Evolutionary conservation across 1,140 invertebrate genomes (phyloP).

Genomic region (Drosophila santomea): DNA sequence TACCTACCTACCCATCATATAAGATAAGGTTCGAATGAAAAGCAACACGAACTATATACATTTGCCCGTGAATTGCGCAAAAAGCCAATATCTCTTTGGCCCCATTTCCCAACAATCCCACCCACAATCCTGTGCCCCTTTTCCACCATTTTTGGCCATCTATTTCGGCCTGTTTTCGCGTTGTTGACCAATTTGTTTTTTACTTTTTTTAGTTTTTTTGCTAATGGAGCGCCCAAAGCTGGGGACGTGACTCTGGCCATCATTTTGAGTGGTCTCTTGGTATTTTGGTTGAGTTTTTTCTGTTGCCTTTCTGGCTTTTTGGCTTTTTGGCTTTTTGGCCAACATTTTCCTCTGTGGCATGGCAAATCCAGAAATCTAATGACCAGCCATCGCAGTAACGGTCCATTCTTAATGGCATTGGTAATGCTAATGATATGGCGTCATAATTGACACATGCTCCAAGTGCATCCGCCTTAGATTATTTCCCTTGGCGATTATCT

Average conservation of each 20-base stretch:
- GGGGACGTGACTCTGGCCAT: constrained; percentile 34
- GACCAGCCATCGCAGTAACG: constrained; percentile 52
- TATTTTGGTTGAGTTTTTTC: not conserved
- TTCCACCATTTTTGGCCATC: constrained; percentile 6
- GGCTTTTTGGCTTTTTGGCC: constrained; percentile 47
- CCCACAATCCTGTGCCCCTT: constrained; percentile 7
- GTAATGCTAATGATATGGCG: constrained; percentile 66
- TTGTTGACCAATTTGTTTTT: constrained; percentile 35
- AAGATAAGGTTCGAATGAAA: constrained; percentile 34
- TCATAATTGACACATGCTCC: constrained; percentile 81
- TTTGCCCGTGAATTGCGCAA: constrained; percentile 10
- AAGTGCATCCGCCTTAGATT: constrained; percentile 74
- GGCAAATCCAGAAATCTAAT: constrained; percentile 47
- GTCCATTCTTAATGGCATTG: constrained; percentile 54
- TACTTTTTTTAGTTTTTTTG: not conserved
- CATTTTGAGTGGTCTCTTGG: not conserved
- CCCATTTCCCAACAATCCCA: constrained; percentile 21
- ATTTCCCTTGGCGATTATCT: constrained; percentile 22
- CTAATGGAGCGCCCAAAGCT: constrained; percentile 35
- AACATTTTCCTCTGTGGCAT: constrained; percentile 22
- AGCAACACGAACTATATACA: constrained; percentile 1
- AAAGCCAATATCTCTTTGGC: constrained; percentile 36
- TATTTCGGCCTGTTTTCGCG: constrained; percentile 12
- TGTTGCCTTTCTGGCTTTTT: constrained; percentile 13
- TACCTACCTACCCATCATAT: not conserved